Evolutionary conservation across 2,888 invertebrate genomes (phyloP), one percentile per base, ranked within the genome.

Genomic region (Ichneumoninae sp.): DNA sequence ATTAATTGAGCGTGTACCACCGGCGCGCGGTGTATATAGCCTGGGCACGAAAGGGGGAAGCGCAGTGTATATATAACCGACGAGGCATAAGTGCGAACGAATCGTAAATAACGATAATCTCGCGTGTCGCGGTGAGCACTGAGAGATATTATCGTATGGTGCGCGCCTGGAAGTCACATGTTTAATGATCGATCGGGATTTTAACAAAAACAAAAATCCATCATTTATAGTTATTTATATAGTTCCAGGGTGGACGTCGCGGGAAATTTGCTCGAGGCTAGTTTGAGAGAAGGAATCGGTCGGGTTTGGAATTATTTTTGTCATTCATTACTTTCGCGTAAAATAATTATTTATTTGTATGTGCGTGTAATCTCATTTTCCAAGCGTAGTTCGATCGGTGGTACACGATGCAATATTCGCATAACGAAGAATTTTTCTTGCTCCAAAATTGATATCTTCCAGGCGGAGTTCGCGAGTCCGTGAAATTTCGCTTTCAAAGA

Each of bases 1-100:
- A 86, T 89, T 88, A 89, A 89, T 89, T 89, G 88, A 87, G 76
- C 87, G 83, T 77, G 81, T 83, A 87, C 85, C 71, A 85, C 83
- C 63, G 73, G 65, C 52, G 54, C 16, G 44, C 63, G 60, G 44
- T 69, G 69, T 40, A 33, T 75, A 70, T 70, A 75, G 44, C 30
- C 33, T 54, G 60, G 50, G 13, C 66, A 74, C 44, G 44, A 33
- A 69, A 65, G 36, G 63, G 44, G 13, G 13, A 50, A 0, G 50
- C 13, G n/a, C 3, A 54, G 22, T 13, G 70, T 63, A 50, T 79
- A 40, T 33, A 70, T 19, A n/a, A 65, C 57, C 19, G 57, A 40
- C 80, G 76, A 73, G 63, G 83, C 80, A 73, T 74, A 74, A 84
- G 83, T 81, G 78, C 84, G 81, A 81, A 84, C 44, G 81, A 81